Conservation (phyloP, 2,888 invertebrate species). For the Dilophus febrilis region DNA sequence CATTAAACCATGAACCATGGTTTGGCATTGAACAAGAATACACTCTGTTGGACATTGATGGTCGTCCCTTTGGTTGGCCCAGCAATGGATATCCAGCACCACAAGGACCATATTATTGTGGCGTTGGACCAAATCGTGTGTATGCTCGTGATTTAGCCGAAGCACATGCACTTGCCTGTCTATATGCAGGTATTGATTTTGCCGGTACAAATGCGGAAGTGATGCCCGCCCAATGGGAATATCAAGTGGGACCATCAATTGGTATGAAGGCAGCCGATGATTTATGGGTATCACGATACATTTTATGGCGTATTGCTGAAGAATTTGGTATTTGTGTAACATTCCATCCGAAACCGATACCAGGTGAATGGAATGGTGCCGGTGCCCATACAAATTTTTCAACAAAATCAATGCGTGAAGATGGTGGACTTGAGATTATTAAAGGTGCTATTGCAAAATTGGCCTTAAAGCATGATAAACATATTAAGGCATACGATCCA, state of each 20-base stretch:
- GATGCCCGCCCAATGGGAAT: conserved; percentile 65
- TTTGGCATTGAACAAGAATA: conserved; percentile 58
- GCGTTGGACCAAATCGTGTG: conserved; percentile 59
- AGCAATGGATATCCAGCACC: conserved; percentile 44
- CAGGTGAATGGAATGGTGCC: conserved; percentile 80
- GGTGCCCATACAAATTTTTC: conserved; percentile 89
- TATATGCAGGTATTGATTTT: conserved; percentile 62
- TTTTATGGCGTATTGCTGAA: conserved; percentile 40
- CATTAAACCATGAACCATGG: conserved; percentile 45
- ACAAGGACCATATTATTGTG: conserved; percentile 70
- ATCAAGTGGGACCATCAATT: conserved; percentile 44
- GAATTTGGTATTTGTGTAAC: conserved; percentile 40
- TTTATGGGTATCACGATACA: conserved; percentile 41
- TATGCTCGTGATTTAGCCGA: conserved; percentile 70
- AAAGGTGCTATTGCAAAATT: conserved; percentile 59
- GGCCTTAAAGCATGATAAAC: conserved; percentile 49
- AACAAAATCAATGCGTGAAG: conserved; percentile 63
- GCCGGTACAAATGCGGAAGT: conserved; percentile 69
- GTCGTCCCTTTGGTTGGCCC: conserved; percentile 59
- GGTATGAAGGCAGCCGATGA: conserved; percentile 44
- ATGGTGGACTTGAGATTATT: conserved; percentile 36
- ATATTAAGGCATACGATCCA: conserved; percentile 65
- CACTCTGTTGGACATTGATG: conserved; percentile 35
- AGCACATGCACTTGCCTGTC: conserved; percentile 48
- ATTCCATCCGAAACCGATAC: conserved; percentile 43